Base-by-base conservation (phyloP, 2,888 invertebrate genomes). In the Danaus chrysippus region DNA sequence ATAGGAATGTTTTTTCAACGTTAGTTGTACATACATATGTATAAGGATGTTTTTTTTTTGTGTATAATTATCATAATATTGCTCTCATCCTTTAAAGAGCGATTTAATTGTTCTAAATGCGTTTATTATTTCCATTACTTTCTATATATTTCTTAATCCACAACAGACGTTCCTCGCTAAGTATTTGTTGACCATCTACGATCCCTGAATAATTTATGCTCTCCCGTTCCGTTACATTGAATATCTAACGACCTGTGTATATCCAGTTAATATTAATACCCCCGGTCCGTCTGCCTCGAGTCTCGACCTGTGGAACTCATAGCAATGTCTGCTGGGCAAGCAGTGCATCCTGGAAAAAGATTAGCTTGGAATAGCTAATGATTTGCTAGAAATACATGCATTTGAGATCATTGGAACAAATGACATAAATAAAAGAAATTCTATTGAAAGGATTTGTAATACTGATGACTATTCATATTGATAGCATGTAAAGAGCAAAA, bases 181-280 rank as follows among this genome's bases (percentile, higher is more conserved):
- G 71, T 70, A 72, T 71, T 65, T 69, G 66, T 71, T 75, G 75
- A 75, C 77, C 79, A 76, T 75, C 71, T 76, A 78, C 81, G 75
- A 69, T 68, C 69, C 66, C 71, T 83, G 84, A 79, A 84, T 85
- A 79, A 86, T 84, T 78, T 83, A 87, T 87, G 73, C 69, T 63
- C 71, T 66, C 65, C 65, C 79, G 86, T 87, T 86, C 87, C 88
- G 88, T 87, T 84, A 86, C 84, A 82, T 81, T 82, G 88, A 81
- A 84, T 87, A 76, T 73, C 81, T 85, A 87, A 88, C 84, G 87
- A 83, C 68, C 79, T 82, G 74, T 76, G 73, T 78, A 75, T 76
- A 76, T 73, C 76, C 76, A 71, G 73, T 79, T 75, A 77, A 77
- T 79, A 78, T 79, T 80, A 78, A 80, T 80, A 70, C 43, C 68